A percentile compares a stretch with the other conserved stretches of the same genome.
Conservation (phyloP, 2,797 vertebrate species). For the Chelonia mydas region DNA sequence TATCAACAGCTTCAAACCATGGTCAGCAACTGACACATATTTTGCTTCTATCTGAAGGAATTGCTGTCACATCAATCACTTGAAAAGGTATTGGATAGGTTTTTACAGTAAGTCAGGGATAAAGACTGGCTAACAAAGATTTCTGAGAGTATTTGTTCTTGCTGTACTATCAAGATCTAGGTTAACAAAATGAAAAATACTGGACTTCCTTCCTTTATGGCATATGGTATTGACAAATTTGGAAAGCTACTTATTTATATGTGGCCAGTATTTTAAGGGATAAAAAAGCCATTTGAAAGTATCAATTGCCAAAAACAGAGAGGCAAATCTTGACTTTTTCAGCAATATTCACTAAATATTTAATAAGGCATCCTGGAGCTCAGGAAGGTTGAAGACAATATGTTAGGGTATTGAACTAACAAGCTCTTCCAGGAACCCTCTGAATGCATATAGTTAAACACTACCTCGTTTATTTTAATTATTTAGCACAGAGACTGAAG, state of each 20-base stretch:
- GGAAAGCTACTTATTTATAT: conserved; percentile 31
- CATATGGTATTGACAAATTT: conserved; percentile 10
- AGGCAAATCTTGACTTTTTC: conserved; percentile 68
- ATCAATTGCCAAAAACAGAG: conserved; percentile 43
- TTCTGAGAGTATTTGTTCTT: conserved; percentile 63
- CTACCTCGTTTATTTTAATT: conserved; percentile 64
- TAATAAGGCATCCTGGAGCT: conserved; percentile 58
- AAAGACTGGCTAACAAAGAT: conserved; percentile 5
- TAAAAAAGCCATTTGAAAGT: conserved; percentile 32
- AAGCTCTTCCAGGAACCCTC: conserved; percentile 58
- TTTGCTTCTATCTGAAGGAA: conserved; percentile 59
- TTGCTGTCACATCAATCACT: conserved; percentile 70
- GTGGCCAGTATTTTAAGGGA: conserved; percentile 13
- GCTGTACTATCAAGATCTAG: background rate
- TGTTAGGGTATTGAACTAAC: conserved; percentile 64
- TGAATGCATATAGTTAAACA: conserved; percentile 61
- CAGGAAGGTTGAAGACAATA: conserved; percentile 52
- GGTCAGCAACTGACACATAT: conserved; percentile 58
- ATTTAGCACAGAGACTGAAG: conserved; percentile 56
- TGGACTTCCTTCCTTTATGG: background rate
- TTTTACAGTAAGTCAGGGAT: conserved; percentile 8
- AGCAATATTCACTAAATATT: conserved; percentile 62
- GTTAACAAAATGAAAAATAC: conserved; percentile 56
- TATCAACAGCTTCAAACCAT: conserved; percentile 57
- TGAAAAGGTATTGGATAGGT: conserved; percentile 57